These are phyloP conservation scores for Diplodus sargus DNA, from an alignment of 2,797 vertebrate species.

Conservation along the genomic window DNA sequence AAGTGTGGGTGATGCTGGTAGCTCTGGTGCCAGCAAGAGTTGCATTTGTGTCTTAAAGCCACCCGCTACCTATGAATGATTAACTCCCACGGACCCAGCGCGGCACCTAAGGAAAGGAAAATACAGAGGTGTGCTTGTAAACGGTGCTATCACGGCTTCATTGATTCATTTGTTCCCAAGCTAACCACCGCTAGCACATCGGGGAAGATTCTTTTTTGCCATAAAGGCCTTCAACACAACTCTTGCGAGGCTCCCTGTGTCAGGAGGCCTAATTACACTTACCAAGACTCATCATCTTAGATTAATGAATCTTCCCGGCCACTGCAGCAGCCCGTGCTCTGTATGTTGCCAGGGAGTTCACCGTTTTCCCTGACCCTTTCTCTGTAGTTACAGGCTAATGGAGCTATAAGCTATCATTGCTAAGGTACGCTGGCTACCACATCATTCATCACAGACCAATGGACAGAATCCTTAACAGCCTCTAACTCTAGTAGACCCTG, in stretches of 20 bases:
- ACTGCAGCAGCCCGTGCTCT: conserved; percentile 64
- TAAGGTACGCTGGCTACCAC: conserved; percentile 66
- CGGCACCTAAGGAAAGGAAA: conserved; percentile 68
- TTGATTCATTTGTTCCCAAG: conserved; percentile 66
- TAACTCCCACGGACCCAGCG: conserved; percentile 75
- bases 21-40: conserved; percentile 78
- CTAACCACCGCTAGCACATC: conserved; percentile 62
- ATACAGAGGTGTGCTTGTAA: conserved; percentile 63
- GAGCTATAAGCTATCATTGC: conserved; percentile 82
- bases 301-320: conserved; percentile 80
- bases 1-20: conserved; percentile 82
- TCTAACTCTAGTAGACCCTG: conserved; percentile 71
- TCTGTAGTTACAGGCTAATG: conserved; percentile 81
- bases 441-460: conserved; percentile 80
- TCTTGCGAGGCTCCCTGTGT: conserved; percentile 71
- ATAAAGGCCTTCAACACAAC: conserved; percentile 66
- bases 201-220: conserved; percentile 41
- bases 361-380: conserved; percentile 77
- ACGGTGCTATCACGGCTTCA: conserved; percentile 56
- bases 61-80: conserved; percentile 79
- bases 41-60: conserved; percentile 82
- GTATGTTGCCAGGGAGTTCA: conserved; percentile 77
- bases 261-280: conserved; percentile 81
- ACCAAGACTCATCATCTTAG: conserved; percentile 80
- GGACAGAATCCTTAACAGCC: conserved; percentile 78